These are phyloP conservation scores for Drosophila saltans DNA, from an alignment of 1,140 invertebrate genomes.

Conservation along the genomic window DNA sequence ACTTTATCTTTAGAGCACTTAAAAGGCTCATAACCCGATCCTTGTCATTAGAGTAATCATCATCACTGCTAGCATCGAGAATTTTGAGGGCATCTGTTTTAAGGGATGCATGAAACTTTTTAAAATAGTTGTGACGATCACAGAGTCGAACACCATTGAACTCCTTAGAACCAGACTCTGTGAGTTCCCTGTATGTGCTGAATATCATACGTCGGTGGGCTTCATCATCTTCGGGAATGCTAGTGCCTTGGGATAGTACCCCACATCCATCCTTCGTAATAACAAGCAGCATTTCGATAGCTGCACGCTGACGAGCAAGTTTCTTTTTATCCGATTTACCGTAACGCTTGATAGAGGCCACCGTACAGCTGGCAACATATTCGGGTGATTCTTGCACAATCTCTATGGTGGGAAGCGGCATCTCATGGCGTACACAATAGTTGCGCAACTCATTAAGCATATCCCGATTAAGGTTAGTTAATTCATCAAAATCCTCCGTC, in stretches of 20 bases:
- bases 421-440: constrained; percentile 72
- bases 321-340: constrained; percentile 79
- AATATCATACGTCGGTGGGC: constrained; percentile 61
- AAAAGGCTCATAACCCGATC: constrained; percentile 23
- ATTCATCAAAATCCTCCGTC: constrained; percentile 17
- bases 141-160: constrained; percentile 36
- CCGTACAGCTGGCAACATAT: constrained; percentile 67
- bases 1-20: no score
- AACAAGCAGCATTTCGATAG: constrained; percentile 65
- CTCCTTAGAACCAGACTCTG: constrained; percentile 47
- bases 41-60: constrained; percentile 18
- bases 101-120: constrained; percentile 49
- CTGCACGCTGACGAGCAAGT: constrained; percentile 75
- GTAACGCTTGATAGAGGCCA: constrained; percentile 74
- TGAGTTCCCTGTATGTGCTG: constrained; percentile 69
- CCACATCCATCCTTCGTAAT: constrained; percentile 39
- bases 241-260: constrained; percentile 12
- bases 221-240: constrained; percentile 47
- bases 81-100: constrained; percentile 47
- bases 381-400: constrained; percentile 77
- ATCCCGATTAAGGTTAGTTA: constrained; percentile 65
- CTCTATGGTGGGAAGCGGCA: constrained; percentile 71
- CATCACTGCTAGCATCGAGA: constrained; percentile 10
- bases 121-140: constrained; percentile 79
- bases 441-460: constrained; percentile 73